phyloP scores from a whole-genome alignment of 2,797 vertebrate genomes.

The Melanotaenia parkinsoni region DNA sequence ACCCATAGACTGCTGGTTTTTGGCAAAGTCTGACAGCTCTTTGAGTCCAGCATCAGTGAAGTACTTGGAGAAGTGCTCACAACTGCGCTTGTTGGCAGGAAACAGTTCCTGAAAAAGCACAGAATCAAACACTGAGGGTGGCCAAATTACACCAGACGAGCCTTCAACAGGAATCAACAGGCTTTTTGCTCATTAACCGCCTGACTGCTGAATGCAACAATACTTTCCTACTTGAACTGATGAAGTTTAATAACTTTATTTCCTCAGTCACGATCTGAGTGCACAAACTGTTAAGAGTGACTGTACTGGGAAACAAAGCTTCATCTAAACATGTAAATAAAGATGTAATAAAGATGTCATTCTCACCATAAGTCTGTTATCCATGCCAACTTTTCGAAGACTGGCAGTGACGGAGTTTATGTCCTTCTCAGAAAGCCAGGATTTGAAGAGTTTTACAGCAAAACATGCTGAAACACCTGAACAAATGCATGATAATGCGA shows the following conservation, averaged over 20 bases:
- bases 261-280: neutral
- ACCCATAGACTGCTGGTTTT: constrained; percentile 92
- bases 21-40: constrained; percentile 92
- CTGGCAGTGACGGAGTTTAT: constrained; percentile 93
- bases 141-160: constrained; percentile 4
- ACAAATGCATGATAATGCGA: constrained; percentile 58
- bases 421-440: constrained; percentile 97
- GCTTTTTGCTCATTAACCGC: constrained; percentile 17
- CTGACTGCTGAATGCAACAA: neutral
- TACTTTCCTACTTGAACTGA: constrained; percentile 1
- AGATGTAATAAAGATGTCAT: constrained; percentile 4
- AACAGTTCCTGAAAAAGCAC: constrained; percentile 88
- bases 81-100: constrained; percentile 93
- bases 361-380: constrained; percentile 94
- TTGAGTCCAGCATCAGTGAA: constrained; percentile 92
- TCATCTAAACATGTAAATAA: neutral
- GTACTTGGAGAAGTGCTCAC: constrained; percentile 95
- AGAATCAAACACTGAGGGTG: constrained; percentile 32
- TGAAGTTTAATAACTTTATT: neutral
- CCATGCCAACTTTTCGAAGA: constrained; percentile 96
- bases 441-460: constrained; percentile 98
- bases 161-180: constrained; percentile 17
- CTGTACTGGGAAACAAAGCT: neutral
- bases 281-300: neutral
- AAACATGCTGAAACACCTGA: constrained; percentile 95